Conservation (phyloP, 1,140 invertebrate species). For the Theocolax elegans region DNA sequence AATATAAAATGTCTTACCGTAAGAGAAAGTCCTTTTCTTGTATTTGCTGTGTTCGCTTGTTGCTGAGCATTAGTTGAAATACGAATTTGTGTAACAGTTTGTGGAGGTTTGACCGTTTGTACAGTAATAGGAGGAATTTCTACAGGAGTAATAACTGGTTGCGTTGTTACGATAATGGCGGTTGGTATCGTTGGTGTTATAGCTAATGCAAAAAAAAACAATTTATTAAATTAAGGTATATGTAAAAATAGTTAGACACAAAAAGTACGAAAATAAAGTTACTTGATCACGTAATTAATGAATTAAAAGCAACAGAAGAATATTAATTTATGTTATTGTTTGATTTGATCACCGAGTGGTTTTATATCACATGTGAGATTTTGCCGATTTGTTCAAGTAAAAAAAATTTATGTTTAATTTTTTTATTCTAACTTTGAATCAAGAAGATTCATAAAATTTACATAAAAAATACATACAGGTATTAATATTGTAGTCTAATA, state of each 20-base stretch:
- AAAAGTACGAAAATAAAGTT: constrained; percentile 49
- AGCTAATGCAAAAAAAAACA: no score
- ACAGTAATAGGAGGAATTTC: constrained; percentile 58
- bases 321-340: no score
- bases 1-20: constrained; percentile 72
- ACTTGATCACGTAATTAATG: constrained; percentile 18
- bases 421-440: no score
- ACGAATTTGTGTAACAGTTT: constrained; percentile 70
- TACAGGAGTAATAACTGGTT: constrained; percentile 55
- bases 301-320: constrained; percentile 10
- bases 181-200: constrained; percentile 53
- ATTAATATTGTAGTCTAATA: no score
- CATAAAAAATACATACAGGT: no score
- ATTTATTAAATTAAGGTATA: no score
- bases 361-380: no score
- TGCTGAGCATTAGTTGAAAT: constrained; percentile 68
- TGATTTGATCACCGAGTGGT: no score
- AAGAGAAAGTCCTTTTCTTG: constrained; percentile 79
- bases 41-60: constrained; percentile 69
- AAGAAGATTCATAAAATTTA: no score
- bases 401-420: no score
- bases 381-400: no score
- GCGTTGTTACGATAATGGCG: constrained; percentile 54
- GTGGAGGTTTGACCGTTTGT: constrained; percentile 65
- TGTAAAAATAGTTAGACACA: no score